Conservation (phyloP, 1,140 invertebrate genomes). For the Lepidotrigona ventralis region DNA sequence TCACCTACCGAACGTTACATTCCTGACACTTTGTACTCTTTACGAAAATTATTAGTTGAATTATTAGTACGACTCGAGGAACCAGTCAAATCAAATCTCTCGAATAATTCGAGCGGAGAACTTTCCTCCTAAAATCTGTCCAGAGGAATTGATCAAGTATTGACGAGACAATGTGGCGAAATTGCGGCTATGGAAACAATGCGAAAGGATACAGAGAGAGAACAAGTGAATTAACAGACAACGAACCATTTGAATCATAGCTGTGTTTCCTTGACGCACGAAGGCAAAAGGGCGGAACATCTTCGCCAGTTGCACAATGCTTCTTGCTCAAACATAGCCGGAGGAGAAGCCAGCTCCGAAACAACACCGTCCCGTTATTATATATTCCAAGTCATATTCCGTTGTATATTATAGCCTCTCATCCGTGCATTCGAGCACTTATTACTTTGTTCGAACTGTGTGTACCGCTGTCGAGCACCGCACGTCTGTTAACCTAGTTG, state of each 20-base stretch:
- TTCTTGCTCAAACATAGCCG: neutral
- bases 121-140: too few relatives aligned
- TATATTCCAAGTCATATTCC: conserved; percentile 5
- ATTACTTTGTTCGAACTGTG: conserved; percentile 12
- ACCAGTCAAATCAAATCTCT: too few relatives aligned
- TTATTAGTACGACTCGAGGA: too few relatives aligned
- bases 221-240: neutral
- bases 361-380: conserved; percentile 9
- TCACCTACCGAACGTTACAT: too few relatives aligned
- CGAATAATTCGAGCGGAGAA: too few relatives aligned
- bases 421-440: conserved; percentile 20
- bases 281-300: neutral
- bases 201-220: too few relatives aligned
- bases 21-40: too few relatives aligned
- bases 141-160: too few relatives aligned
- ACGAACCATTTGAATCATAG: neutral
- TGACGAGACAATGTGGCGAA: too few relatives aligned
- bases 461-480: neutral
- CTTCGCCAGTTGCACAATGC: neutral
- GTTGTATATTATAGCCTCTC: conserved; percentile 21
- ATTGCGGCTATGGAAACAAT: too few relatives aligned
- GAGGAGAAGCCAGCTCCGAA: neutral
- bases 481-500: neutral
- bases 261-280: neutral
- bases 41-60: too few relatives aligned